Conservation (phyloP, 2,113 vertebrate genomes). For the Chaetorhynchus papuensis region DNA sequence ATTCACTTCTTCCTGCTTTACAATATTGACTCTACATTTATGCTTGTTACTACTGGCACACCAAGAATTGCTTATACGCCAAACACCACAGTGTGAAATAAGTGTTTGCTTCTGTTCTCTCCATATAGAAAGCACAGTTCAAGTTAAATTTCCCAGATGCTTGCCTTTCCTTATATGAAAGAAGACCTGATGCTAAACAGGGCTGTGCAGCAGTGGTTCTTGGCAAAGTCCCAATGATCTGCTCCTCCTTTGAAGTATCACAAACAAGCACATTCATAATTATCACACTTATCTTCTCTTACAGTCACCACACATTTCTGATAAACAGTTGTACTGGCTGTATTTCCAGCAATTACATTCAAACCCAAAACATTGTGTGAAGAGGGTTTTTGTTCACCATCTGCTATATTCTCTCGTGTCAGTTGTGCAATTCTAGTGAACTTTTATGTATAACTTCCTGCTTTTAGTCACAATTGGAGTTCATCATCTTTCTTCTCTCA, state of each 20-base stretch:
- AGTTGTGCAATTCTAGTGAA: not conserved
- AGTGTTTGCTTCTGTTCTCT: constrained; percentile 16
- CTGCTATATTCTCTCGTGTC: not conserved
- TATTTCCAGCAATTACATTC: not conserved
- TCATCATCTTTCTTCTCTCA: not conserved
- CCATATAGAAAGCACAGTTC: not conserved
- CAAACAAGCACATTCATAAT: not conserved
- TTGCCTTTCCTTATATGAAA: not conserved
- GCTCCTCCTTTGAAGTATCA: not conserved
- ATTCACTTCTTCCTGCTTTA: constrained; percentile 47
- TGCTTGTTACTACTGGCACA: constrained; percentile 51
- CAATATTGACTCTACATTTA: constrained; percentile 56
- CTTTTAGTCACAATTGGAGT: not conserved
- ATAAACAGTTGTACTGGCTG: constrained; percentile 20
- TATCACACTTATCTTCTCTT: not conserved
- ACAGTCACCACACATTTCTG: constrained; percentile 20
- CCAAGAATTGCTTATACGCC: not conserved
- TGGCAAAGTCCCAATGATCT: not conserved
- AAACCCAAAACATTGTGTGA: not conserved
- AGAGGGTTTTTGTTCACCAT: not conserved
- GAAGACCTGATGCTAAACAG: not conserved
- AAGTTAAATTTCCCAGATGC: not conserved
- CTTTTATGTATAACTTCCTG: not conserved
- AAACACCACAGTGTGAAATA: not conserved
- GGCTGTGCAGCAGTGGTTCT: not conserved